Percentiles rank a stretch among this genome's conserved stretches.
Conservation (phyloP, 2,113 vertebrate genomes). For the Pollachius pollachius region DNA sequence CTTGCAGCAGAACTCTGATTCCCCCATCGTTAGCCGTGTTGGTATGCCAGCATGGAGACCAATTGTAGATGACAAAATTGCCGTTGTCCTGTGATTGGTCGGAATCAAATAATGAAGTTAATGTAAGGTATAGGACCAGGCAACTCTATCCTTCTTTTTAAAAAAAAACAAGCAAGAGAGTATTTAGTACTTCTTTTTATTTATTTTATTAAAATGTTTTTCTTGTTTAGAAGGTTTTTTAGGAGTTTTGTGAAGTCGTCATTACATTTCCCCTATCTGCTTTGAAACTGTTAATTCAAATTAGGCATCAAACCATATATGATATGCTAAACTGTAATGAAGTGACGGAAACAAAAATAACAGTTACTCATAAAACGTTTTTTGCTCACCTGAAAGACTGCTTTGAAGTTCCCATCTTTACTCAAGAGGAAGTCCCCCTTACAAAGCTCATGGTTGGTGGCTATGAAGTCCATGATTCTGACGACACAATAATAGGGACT, state of each 20-base stretch:
- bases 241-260: no score
- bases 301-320: neutral
- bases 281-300: no score
- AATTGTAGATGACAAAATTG: constrained; percentile 1
- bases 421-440: neutral
- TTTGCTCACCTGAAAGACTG: constrained; percentile 1
- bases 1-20: neutral
- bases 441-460: neutral
- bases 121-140: neutral
- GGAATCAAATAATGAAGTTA: neutral
- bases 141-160: no score
- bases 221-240: neutral
- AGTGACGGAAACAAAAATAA: no score
- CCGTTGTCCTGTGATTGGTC: neutral
- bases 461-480: constrained; percentile 1
- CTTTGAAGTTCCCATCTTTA: neutral
- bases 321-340: neutral
- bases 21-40: neutral
- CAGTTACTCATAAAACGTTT: neutral
- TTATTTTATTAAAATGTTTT: neutral
- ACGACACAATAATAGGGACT: no score
- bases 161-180: no score
- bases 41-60: neutral
- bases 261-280: no score
- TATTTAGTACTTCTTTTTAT: no score